phyloP scores from a whole-genome alignment of 2,888 invertebrate genomes.

The Calameuta idolon region DNA sequence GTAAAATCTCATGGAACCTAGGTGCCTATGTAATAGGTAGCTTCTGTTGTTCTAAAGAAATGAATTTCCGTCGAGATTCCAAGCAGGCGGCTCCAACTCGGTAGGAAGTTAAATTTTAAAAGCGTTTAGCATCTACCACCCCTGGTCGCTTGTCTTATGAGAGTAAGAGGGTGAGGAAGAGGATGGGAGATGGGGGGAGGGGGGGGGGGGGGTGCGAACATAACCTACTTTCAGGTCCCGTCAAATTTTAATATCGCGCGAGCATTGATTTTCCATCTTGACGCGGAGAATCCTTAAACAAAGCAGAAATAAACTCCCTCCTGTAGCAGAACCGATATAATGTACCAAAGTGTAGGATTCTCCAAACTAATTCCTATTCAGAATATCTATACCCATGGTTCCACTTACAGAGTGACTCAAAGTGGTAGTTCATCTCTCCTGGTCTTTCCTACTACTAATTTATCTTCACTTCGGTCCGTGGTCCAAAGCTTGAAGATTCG shows the following conservation, averaged over 20 bases:
- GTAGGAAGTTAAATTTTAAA: constrained; percentile 49
- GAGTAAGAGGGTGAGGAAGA: constrained; percentile 11
- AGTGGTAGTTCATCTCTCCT: no score
- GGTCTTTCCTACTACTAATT: no score
- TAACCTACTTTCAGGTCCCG: constrained; percentile 43
- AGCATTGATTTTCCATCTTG: constrained; percentile 47
- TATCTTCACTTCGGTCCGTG: no score
- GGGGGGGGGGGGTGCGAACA: constrained; percentile 27
- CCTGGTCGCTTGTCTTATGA: constrained; percentile 37
- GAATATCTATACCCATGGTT: no score
- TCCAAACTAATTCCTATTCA: no score
- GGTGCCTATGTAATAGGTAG: no score
- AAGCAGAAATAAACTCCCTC: no score
- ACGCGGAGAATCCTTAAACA: constrained; percentile 31
- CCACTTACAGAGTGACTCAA: no score
- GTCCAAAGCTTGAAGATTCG: no score
- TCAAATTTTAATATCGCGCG: constrained; percentile 51
- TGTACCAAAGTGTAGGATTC: no score
- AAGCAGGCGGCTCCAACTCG: constrained; percentile 18
- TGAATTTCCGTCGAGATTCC: constrained; percentile 40
- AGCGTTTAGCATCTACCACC: constrained; percentile 45
- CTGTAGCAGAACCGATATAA: no score
- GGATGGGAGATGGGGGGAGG: not conserved
- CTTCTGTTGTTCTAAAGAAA: constrained; percentile 9
- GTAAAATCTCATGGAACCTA: not conserved